These are phyloP conservation scores for Macrochelys suwanniensis DNA, from an alignment of 2,797 vertebrate species.

Conservation along the genomic window DNA sequence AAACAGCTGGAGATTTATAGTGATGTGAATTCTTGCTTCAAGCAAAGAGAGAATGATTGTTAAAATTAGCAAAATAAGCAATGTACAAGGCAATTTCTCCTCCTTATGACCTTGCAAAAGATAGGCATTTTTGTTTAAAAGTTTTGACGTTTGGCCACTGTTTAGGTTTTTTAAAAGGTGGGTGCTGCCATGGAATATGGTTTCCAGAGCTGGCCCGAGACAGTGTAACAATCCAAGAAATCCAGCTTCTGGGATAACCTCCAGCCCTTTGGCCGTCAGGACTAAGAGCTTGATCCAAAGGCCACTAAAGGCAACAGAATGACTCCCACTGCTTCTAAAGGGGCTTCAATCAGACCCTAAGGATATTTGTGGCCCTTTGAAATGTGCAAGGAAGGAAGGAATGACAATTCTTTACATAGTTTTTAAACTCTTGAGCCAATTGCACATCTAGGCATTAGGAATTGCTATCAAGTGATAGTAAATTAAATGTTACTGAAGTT, in stretches of 20 bases:
- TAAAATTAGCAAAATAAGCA: conserved; percentile 45
- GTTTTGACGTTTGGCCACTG: background rate
- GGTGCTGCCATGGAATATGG: background rate
- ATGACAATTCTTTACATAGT: conserved; percentile 8
- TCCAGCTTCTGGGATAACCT: background rate
- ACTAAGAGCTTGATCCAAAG: background rate
- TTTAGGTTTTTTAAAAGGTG: background rate
- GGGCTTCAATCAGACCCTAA: background rate
- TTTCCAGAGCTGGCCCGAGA: background rate
- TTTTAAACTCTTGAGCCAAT: conserved; percentile 29
- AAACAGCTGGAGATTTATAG: conserved; percentile 13
- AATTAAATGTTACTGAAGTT: conserved; percentile 44
- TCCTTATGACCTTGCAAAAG: background rate
- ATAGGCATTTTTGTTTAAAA: background rate
- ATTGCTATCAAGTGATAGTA: conserved; percentile 21
- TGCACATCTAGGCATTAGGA: conserved; percentile 17
- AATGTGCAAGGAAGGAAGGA: accelerated
- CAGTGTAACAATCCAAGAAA: background rate
- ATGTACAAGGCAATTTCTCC: background rate
- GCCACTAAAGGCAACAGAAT: background rate
- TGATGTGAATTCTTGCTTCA: background rate
- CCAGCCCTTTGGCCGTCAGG: background rate
- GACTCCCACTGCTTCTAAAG: background rate
- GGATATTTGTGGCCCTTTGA: background rate
- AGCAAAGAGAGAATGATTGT: background rate